Percentiles rank a stretch among this genome's conserved stretches.
Evolutionary conservation across 2,797 vertebrate species (phyloP).

Genomic region (Accipiter superciliosus): DNA sequence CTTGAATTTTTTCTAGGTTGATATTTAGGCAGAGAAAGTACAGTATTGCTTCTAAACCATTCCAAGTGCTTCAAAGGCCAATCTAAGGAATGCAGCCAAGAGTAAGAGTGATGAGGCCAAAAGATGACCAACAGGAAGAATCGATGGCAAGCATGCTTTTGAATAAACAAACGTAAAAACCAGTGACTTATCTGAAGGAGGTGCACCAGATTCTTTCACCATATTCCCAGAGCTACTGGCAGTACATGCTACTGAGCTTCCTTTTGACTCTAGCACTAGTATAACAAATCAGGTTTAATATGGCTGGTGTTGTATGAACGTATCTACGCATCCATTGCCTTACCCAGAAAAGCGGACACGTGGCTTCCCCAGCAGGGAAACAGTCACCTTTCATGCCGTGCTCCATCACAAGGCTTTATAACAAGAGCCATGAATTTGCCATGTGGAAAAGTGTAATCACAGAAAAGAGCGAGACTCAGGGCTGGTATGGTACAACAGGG

Average conservation of each 20-base stretch:
- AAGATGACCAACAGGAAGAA: background rate
- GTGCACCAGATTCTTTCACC: background rate
- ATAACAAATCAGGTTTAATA: background rate
- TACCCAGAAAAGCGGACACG: fast-evolving
- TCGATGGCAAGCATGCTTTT: background rate
- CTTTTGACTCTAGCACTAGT: background rate
- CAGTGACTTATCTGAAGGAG: background rate
- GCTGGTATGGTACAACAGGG: background rate
- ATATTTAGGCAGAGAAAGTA: background rate
- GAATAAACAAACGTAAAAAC: background rate
- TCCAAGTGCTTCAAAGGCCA: background rate
- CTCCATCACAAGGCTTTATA: background rate
- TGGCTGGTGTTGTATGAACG: background rate
- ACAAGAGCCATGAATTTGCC: background rate
- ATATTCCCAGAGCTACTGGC: background rate
- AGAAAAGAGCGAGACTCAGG: background rate
- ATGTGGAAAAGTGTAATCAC: background rate
- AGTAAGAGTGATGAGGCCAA: background rate
- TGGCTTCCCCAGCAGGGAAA: background rate
- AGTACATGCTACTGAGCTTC: background rate
- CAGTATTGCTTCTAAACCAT: background rate
- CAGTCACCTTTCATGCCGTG: background rate
- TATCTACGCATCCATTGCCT: background rate
- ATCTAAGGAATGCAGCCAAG: background rate
- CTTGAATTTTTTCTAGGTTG: background rate